Conservation (phyloP, 2,797 vertebrate genomes). For the Thamnophis elegans region DNA sequence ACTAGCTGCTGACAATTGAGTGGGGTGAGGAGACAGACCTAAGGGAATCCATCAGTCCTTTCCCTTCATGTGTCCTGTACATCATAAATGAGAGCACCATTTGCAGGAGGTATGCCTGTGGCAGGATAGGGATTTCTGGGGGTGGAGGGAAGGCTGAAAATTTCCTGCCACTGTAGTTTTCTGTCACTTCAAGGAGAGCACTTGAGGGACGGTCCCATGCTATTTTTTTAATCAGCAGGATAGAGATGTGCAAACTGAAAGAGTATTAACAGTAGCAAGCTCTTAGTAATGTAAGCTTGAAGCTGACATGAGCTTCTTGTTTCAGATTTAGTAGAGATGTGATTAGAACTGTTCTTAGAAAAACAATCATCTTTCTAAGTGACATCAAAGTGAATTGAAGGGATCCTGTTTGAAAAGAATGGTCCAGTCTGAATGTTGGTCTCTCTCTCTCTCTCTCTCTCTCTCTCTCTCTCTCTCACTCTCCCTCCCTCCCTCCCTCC, state of each 20-base stretch:
- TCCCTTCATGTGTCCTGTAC: neutral
- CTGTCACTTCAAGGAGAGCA: neutral
- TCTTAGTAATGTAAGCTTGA: neutral
- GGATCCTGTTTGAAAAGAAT: neutral
- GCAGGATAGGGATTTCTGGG: neutral
- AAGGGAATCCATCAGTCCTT: neutral
- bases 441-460: neutral
- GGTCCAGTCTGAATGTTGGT: neutral
- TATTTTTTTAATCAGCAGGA: neutral
- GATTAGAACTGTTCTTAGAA: neutral
- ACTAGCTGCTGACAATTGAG: neutral
- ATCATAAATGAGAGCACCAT: neutral
- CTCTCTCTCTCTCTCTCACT: too few relatives aligned
- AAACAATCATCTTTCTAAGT: neutral
- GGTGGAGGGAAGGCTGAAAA: neutral
- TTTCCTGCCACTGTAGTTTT: neutral
- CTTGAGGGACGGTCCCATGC: neutral
- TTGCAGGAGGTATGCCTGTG: neutral
- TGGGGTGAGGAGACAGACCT: neutral
- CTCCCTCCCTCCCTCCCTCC: neutral
- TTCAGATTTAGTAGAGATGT: slow-evolving; percentile 6
- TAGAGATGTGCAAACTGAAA: neutral
- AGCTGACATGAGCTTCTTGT: neutral
- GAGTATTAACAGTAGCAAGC: neutral
- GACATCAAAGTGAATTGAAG: neutral